Evolutionary conservation across 2,113 vertebrate genomes (phyloP), one percentile per base, ranked within the genome.

Genomic region (Anhinga anhinga): DNA sequence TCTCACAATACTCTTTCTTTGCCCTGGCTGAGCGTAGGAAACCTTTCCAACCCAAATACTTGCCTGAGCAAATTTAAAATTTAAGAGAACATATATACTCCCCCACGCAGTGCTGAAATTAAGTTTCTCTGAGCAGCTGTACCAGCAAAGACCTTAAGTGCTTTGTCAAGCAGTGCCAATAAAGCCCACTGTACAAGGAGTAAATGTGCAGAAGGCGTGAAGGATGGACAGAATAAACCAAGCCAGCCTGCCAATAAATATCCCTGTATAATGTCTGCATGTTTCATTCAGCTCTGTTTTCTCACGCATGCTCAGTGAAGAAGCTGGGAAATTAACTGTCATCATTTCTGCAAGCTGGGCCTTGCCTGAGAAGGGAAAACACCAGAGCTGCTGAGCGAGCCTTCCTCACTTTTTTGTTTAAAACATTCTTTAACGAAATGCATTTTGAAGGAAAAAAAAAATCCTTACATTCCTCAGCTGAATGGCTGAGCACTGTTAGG

Each of bases 301-400:
- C 45, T 47, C 62, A 70, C 10, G 2, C 45, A 21, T n/a, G 45
- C 58, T 76, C 50, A 26, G 40, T 80, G 66, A 36, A 82, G 74
- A 90, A 83, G 58, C 40, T 62, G 59, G 40, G 47, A n/a, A 82
- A 87, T 47, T 66, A 66, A 34, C 38, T 79, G 34, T 20, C 70
- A 58, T 30, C 17, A 15, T 86, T 92, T 69, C 71, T 88, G 45
- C 34, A 65, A 73, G 45, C 22, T 1, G 5, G 58, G 10, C 8
- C 38, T 82, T 82, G 26, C 23, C 26, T 47, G 61, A 84, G 45
- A 86, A 49, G 5, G 19, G 16, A 58, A 82, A 91, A 42, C 15
- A 25, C 8, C 4, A 29, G 70, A 82, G 52, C 22, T 34, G 23
- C 70, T 49, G 19, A 52, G 4, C 0, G 0, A 74, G 4, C 11